Conservation (phyloP, 2,797 vertebrate species). For the Platalea minor region DNA sequence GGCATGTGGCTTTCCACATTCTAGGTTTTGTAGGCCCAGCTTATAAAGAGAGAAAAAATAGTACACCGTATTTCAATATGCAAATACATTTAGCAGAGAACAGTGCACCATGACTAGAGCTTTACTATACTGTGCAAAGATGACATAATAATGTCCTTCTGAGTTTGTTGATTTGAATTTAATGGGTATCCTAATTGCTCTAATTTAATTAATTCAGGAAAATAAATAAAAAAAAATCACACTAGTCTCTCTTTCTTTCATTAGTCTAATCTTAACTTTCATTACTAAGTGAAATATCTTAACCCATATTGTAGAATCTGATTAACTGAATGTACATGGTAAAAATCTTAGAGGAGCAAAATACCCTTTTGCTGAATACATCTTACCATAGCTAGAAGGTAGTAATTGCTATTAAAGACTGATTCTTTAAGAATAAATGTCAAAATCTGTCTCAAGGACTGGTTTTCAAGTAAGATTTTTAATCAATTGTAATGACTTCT, state of each 20-base stretch:
- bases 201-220: not conserved
- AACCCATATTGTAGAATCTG: not conserved
- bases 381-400: not conserved
- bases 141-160: not conserved
- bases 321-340: not conserved
- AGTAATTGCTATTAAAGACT: not conserved
- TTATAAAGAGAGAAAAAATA: not conserved
- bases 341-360: not conserved
- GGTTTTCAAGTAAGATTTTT: constrained; percentile 12
- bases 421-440: not conserved
- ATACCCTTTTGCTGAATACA: not conserved
- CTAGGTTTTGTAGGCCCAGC: not conserved
- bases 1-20: not conserved
- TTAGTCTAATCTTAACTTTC: not conserved
- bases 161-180: not conserved
- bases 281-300: not conserved
- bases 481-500: constrained; percentile 40
- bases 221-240: not conserved
- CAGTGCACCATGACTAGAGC: not conserved
- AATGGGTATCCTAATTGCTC: not conserved
- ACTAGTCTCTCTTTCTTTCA: not conserved
- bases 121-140: not conserved
- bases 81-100: not conserved
- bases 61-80: not conserved
- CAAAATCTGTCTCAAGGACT: not conserved